Evolutionary conservation across 2,113 vertebrate genomes (phyloP), one percentile per base, ranked within the genome.

Genomic region (Riparia riparia): DNA sequence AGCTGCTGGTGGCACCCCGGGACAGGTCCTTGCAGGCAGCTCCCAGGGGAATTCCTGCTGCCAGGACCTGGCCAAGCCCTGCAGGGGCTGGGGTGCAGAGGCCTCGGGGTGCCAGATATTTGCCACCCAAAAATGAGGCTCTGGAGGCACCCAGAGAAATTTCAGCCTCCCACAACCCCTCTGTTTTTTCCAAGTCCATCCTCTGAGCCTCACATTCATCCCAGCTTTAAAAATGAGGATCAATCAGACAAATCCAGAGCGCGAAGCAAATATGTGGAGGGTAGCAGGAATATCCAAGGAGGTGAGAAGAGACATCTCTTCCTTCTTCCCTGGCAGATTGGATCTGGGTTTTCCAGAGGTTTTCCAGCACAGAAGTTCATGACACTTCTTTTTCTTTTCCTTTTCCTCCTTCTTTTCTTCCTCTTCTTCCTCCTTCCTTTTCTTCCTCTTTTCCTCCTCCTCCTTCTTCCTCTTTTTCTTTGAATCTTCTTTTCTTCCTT

Each of bases 181-280:
- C n/a, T 34, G 8, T 4, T 1, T 3, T 2, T 0, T 17, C 53
- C 64, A 63, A 53, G 5, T 25, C 4, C 14, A 5, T 31, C 6
- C 15, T 53, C 26, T 13, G 19, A 24, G 6, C 14, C 14, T 31
- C 19, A 0, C 1, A 2, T 14, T 21, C 41, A 44, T 10, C n/a
- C 32, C 37, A 1, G 1, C 8, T 34, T 29, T 44, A 42, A 42
- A 51, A 9, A 11, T 1, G 24, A 34, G 24, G 42, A 14, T 6
- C 25, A 61, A 56, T 14, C 50, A 1, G 1, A 29, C 5, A 26
- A 53, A 21, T 14, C 3, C 73, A 15, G 53, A 5, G 12, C 7
- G 12, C 28, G 39, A 1, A 8, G 16, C 42, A 25, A 15, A 3
- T 1, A 2, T 0, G 2, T 6, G 58, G 12, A 42, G 53, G 16